These are phyloP conservation scores for Centruroides sculpturatus DNA, from an alignment of 1,140 invertebrate genomes.

Conservation along the genomic window DNA sequence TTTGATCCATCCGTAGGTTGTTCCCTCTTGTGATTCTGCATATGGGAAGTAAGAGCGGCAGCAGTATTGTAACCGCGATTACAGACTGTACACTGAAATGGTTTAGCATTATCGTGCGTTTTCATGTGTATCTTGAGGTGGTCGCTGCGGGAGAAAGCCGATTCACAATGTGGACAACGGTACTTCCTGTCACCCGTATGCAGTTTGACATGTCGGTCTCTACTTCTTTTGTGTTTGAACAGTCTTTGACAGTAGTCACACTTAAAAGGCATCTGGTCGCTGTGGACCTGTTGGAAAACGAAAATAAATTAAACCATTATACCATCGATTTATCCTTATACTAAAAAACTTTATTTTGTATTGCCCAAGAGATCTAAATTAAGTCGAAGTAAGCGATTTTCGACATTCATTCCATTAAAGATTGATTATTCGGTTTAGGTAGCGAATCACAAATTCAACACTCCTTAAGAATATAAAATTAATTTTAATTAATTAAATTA, in stretches of 20 bases:
- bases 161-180: constrained; percentile 78
- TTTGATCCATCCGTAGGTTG: neutral
- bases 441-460: too few species aligned
- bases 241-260: constrained; percentile 78
- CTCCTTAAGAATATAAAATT: too few species aligned
- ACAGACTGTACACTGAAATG: constrained; percentile 80
- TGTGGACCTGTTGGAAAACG: constrained; percentile 10
- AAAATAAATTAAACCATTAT: too few species aligned
- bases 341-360: neutral
- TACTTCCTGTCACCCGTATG: constrained; percentile 91
- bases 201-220: constrained; percentile 85
- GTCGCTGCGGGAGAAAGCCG: constrained; percentile 85
- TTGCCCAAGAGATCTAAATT: too few species aligned
- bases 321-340: too few species aligned
- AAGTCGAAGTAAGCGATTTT: too few species aligned
- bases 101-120: constrained; percentile 84
- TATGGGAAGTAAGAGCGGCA: constrained; percentile 78
- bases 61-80: constrained; percentile 83
- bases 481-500: too few species aligned
- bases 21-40: constrained; percentile 64
- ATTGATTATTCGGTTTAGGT: too few species aligned
- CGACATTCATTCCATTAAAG: too few species aligned
- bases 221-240: constrained; percentile 88
- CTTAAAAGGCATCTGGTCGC: constrained; percentile 72
- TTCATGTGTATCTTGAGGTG: constrained; percentile 93